Evolutionary conservation across 2,888 invertebrate species (phyloP), one percentile per base, ranked within the genome.

Genomic region (Globia sparganii): DNA sequence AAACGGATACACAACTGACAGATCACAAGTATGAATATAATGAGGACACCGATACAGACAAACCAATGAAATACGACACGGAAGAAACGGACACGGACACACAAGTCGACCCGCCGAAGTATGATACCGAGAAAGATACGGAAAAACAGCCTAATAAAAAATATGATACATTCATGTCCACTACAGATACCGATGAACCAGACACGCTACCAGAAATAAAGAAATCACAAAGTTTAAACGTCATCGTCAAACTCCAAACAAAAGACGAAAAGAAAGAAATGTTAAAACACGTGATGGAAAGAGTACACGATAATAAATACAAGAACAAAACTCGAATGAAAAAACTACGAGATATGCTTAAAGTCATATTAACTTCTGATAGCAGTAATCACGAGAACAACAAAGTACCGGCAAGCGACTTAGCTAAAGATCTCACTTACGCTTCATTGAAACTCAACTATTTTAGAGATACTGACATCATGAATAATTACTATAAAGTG

Each of bases 321-420:
- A 92, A 92, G 53, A 91, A 86, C 31, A 93, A 90, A 88, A 86
- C 83, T 49, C 90, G 90, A 40, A 88, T 93, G 56, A 90, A 88
- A 72, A 87, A 91, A 72, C 78, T 94, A 28, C 86, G 87, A 43
- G 88, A 93, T 53, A 91, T 93, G 87, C 84, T 95, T 8, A 92
- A 92, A 77, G 86, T 92, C 3, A 92, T 95, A 78, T 80, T 95
- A 4, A 93, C 93, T 21, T 93, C 92, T 3, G 94, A 94, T 61
- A 94, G 92, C 59, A 93, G 92, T 67, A 92, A 90, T 0, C 87
- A 88, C 25, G 93, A 92, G 0, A 90, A 93, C 4, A 74, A 85
- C 0, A 85, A 86, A 4, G 77, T 84, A 1, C 85, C 80, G 1
- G 85, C 86, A 6, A 92, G 89, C 37, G 90, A 92, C 2, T 75